Evolutionary conservation across 2,113 vertebrate genomes (phyloP).

Genomic region (Microcebus ravelobensis): DNA sequence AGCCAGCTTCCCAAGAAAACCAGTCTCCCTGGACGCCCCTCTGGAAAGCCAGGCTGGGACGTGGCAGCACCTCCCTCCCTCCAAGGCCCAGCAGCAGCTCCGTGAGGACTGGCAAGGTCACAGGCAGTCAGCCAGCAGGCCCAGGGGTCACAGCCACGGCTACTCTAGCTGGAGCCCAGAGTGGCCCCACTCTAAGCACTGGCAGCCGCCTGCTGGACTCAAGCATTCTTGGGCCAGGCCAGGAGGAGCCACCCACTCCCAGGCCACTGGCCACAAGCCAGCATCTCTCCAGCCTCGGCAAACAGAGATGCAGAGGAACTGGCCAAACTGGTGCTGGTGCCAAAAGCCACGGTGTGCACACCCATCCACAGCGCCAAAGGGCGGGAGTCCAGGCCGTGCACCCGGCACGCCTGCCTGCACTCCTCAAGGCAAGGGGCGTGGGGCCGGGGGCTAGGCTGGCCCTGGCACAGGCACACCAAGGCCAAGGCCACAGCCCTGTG

Average conservation of each 20-base stretch:
- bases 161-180: background rate
- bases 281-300: background rate
- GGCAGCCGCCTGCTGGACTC: background rate
- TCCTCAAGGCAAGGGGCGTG: background rate
- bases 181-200: background rate
- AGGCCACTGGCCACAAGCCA: background rate
- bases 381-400: background rate
- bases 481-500: background rate
- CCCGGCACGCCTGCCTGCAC: background rate
- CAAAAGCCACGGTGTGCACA: background rate
- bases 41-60: background rate
- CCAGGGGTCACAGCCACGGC: background rate
- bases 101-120: background rate
- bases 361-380: background rate
- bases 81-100: background rate
- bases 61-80: background rate
- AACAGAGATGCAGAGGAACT: conserved; percentile 4
- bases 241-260: background rate
- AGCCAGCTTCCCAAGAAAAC: background rate
- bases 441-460: background rate
- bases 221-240: background rate
- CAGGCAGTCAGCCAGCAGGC: background rate
- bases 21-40: background rate
- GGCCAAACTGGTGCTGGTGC: background rate
- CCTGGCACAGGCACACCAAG: background rate